Conservation (phyloP, 2,113 vertebrate species). For the Esox niger region DNA sequence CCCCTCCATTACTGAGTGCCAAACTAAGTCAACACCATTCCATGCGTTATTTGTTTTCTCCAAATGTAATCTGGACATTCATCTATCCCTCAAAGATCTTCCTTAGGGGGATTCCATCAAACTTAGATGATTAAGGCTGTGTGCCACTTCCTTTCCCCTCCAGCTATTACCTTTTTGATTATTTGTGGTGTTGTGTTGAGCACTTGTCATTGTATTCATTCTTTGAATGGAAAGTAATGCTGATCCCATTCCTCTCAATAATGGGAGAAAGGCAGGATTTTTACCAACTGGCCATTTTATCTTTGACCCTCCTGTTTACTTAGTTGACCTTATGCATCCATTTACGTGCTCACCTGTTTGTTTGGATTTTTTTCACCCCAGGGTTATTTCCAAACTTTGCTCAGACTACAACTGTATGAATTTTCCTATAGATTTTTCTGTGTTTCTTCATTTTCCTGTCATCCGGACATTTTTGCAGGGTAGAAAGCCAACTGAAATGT, state of each 20-base stretch:
- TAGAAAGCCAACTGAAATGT: conserved; percentile 53
- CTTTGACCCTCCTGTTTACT: conserved; percentile 67
- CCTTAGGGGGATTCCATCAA: conserved; percentile 25
- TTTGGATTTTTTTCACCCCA: conserved; percentile 54
- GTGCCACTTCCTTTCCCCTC: conserved; percentile 72
- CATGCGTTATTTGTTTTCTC: conserved; percentile 50
- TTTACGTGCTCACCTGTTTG: conserved; percentile 44
- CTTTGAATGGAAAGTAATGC: conserved; percentile 57
- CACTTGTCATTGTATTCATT: conserved; percentile 75
- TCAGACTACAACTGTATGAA: conserved; percentile 5
- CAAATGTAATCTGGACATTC: conserved; percentile 55
- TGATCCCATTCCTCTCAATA: conserved; percentile 54
- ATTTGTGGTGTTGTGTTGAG: conserved; percentile 77
- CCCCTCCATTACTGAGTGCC: conserved; percentile 47
- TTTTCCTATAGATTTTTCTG: conserved; percentile 28
- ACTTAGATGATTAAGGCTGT: conserved; percentile 55
- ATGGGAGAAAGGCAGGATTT: conserved; percentile 47
- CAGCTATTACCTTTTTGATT: conserved; percentile 78
- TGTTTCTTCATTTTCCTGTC: conserved; percentile 53
- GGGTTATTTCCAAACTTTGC: conserved; percentile 11
- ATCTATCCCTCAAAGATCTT: conserved; percentile 44
- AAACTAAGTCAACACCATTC: conserved; percentile 59
- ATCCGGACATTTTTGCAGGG: conserved; percentile 57
- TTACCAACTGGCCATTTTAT: conserved; percentile 57
- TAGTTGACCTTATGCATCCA: conserved; percentile 62